A percentile compares a stretch with the other conserved stretches of the same genome.
Evolutionary conservation across 1,140 invertebrate species (phyloP).

Genomic region (Drosophila santomea): DNA sequence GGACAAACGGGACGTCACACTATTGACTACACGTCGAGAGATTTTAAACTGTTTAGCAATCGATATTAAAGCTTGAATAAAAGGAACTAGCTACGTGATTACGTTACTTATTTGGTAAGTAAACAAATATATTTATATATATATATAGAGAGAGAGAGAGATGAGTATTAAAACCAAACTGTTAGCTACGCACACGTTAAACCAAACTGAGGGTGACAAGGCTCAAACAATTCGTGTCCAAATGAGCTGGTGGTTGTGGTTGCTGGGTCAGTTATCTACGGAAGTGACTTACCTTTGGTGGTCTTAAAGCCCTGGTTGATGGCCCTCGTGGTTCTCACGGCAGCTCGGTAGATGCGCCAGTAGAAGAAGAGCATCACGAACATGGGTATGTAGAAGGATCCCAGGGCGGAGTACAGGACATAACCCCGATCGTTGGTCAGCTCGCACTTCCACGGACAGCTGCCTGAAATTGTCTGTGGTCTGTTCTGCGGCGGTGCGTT

Average conservation of each 20-base stretch:
- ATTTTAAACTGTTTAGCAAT: conserved; percentile 66
- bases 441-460: conserved; percentile 94
- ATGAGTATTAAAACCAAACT: conserved; percentile 62
- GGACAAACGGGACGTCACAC: conserved; percentile 72
- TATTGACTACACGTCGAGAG: conserved; percentile 76
- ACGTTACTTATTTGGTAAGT: conserved; percentile 62
- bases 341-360: conserved; percentile 94
- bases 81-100: conserved; percentile 76
- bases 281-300: conserved; percentile 89
- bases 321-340: conserved; percentile 88
- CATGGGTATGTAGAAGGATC: conserved; percentile 96
- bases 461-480: conserved; percentile 79
- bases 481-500: conserved; percentile 42
- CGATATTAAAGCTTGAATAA: conserved; percentile 66
- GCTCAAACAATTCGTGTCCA: conserved; percentile 59
- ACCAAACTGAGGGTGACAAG: conserved; percentile 51
- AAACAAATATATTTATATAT: conserved; percentile 39
- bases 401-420: conserved; percentile 95
- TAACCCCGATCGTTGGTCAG: conserved; percentile 95
- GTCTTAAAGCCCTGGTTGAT: conserved; percentile 95
- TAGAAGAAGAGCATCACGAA: conserved; percentile 98
- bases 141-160: conserved; percentile 44
- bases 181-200: conserved; percentile 80
- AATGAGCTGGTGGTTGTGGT: conserved; percentile 43
- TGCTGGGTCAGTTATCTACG: conserved; percentile 22